A percentile compares a stretch with the other conserved stretches of the same genome.
These are phyloP conservation scores for Cephus rjabovi DNA, from an alignment of 2,888 invertebrate genomes.

Conservation along the genomic window DNA sequence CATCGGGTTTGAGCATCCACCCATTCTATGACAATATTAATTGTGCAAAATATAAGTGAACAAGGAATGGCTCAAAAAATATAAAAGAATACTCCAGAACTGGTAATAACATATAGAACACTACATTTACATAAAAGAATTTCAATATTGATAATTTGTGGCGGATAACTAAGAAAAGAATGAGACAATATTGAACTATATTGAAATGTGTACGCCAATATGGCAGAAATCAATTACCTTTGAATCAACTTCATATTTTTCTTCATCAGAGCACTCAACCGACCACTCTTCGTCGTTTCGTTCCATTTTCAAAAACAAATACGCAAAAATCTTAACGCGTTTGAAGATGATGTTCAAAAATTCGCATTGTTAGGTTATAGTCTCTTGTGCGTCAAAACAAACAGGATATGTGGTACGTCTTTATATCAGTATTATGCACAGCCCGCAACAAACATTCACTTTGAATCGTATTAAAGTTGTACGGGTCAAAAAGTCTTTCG, in stretches of 20 bases:
- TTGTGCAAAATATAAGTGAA: neutral
- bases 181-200: neutral
- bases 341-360: constrained; percentile 13
- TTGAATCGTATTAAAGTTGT: neutral
- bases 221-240: constrained; percentile 42
- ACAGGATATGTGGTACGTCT: neutral
- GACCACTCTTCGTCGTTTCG: constrained; percentile 72
- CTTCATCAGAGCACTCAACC: constrained; percentile 77
- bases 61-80: neutral
- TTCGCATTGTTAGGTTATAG: constrained; percentile 30
- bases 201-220: neutral
- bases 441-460: neutral
- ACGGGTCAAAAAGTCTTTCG: constrained; percentile 4
- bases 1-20: constrained; percentile 77
- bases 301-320: constrained; percentile 46
- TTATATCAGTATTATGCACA: neutral
- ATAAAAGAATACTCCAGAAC: neutral
- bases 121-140: neutral
- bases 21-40: constrained; percentile 48
- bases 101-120: neutral
- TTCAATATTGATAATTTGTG: neutral
- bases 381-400: neutral
- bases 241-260: constrained; percentile 64
- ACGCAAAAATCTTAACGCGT: constrained; percentile 13
- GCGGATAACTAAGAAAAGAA: neutral